These are phyloP conservation scores for Mellilla xanthometata DNA, from an alignment of 2,888 invertebrate genomes.

Conservation along the genomic window DNA sequence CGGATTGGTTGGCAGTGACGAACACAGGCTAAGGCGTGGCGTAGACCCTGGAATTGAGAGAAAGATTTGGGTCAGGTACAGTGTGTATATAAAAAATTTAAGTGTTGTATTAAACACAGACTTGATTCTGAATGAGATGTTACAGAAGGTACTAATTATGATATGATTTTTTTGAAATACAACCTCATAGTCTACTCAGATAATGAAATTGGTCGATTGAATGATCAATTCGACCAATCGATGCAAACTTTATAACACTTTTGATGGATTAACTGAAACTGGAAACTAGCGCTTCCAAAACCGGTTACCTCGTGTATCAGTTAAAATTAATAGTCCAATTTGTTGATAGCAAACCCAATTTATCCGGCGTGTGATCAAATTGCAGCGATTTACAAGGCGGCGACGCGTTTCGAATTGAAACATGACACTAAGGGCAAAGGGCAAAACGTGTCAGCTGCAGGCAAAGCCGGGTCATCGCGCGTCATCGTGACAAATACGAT, in stretches of 20 bases:
- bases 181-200: no score
- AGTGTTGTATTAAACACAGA: no score
- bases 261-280: no score
- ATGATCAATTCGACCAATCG: no score
- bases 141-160: no score
- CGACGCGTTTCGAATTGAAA: conserved; percentile 35
- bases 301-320: no score
- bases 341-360: neutral
- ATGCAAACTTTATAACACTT: no score
- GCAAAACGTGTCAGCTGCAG: conserved; percentile 21
- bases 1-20: conserved; percentile 77
- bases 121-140: no score
- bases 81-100: no score
- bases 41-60: conserved; percentile 60
- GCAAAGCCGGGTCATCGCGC: conserved; percentile 10
- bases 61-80: neutral
- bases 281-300: no score
- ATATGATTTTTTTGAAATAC: no score
- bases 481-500: conserved; percentile 14
- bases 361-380: conserved; percentile 6
- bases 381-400: conserved; percentile 4
- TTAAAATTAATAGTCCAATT: neutral
- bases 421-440: conserved; percentile 20
- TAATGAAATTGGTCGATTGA: no score
- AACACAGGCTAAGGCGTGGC: conserved; percentile 58